Evolutionary conservation across 2,888 invertebrate species (phyloP), one percentile per base, ranked within the genome.

Genomic region (Leucozona laternaria): DNA sequence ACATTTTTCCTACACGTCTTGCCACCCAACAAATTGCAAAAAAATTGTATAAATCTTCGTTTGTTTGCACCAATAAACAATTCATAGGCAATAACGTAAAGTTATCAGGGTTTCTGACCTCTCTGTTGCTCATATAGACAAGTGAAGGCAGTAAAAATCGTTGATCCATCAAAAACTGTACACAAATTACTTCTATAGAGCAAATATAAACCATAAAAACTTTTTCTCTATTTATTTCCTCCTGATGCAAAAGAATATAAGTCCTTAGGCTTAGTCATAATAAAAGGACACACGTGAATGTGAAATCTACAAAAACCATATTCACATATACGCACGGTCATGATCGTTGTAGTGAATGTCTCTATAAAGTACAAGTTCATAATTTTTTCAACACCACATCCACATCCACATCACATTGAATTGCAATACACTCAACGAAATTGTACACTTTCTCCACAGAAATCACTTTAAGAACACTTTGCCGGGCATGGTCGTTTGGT

Each of bases 391-490:
- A 45, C 48, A 20, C 20, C 50, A 50, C 20, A 50, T n/a, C 40
- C 40, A 7, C 4, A 0, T n/a, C n/a, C n/a, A n/a, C n/a, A n/a
- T n/a, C n/a, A 43, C 7, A 43, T n/a, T n/a, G 43, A 2, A n/a
- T n/a, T 40, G 40, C n/a, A 43, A 62, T 28, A 13, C 64, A 64
- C 11, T 20, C 64, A 64, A 48, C 20, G 17, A 60, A 40, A 40
- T 37, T 66, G 31, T 34, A 48, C 40, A 43, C 53, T 37, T 43
- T 53, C 37, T n/a, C 8, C 62, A 28, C 53, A 28, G 28, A 43
- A 57, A 57, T 71, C 57, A 71, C 71, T 77, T 72, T 66, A 17
- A 57, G 71, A 80, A 84, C 66, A 72, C 43, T 22, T 60, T 37
- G 15, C 25, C 28, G 10, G 6, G 10, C 13, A 2, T 17, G 15